Evolutionary conservation across 2,113 vertebrate genomes (phyloP), one percentile per base, ranked within the genome.

Genomic region (Perca flavescens): DNA sequence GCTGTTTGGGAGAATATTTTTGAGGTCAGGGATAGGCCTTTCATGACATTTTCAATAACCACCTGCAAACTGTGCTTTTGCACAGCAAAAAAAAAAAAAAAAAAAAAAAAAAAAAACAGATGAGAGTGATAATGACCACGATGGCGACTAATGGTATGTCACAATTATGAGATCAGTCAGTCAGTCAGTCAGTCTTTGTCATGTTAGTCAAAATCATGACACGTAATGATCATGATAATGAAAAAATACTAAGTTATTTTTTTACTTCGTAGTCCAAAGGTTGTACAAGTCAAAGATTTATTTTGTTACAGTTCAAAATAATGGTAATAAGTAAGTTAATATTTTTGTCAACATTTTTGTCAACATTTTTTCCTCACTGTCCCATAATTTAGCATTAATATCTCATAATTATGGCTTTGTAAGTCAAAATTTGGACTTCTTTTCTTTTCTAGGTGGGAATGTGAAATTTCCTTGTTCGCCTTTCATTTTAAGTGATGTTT

Each of bases 1-100:
- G 62, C 71, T 85, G 75, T 66, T 60, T 60, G 52, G 67, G 19
- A 43, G 31, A 79, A 16, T 65, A 52, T 76, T 77, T 73, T 31
- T 6, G 14, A n/a, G 75, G 46, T 82, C 68, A 81, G 43, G 2
- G 28, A 56, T 8, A 22, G 36, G n/a, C 21, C 9, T 62, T 12
- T 50, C 19, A 70, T 56, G 57, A 80, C 80, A 85, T 73, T 56
- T 81, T 19, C 56, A 43, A 67, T 58, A 69, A 64, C n/a, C 50
- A 63, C 74, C 63, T 79, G 65, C 40, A 56, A 56, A 71, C 49
- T 72, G 28, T 47, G 5, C 47, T 31, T 67, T 79, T 28, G 12
- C 1, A 6, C 7, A 3, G 36, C 61, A 66, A 17, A n/a, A n/a
- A n/a, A n/a, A n/a, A n/a, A n/a, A n/a, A n/a, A n/a, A 25, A 1